Conservation (phyloP, 2,888 invertebrate genomes). For the Cataglyphis rosenhaueri region DNA sequence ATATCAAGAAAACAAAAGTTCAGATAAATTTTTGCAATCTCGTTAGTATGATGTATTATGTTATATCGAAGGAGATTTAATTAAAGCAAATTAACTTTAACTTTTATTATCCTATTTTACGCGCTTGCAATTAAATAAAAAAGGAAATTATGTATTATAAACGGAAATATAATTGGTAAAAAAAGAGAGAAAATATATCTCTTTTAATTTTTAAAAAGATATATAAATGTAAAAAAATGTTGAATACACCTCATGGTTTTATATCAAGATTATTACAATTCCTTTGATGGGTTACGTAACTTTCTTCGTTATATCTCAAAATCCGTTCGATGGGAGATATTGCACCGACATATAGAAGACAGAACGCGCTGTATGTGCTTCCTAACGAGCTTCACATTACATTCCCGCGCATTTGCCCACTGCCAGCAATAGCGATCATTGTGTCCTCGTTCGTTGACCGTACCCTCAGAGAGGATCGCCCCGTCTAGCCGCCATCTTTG, state of each 20-base stretch:
- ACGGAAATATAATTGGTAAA: background rate
- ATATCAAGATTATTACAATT: background rate
- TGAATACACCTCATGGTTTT: background rate
- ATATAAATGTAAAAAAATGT: background rate
- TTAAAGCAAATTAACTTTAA: background rate
- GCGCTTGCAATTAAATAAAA: background rate
- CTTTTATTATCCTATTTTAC: background rate
- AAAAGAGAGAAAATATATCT: background rate
- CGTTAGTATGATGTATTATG: background rate
- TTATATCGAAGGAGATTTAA: background rate
- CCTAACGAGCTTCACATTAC: constrained; percentile 36
- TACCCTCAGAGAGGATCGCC: constrained; percentile 79
- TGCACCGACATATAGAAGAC: constrained; percentile 22
- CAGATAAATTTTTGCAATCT: background rate
- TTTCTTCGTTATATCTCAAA: constrained; percentile 4
- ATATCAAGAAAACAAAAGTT: background rate
- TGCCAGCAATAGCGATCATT: constrained; percentile 39
- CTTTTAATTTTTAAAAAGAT: background rate
- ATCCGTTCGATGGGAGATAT: constrained; percentile 12
- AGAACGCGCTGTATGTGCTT: constrained; percentile 17
- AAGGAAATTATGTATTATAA: background rate
- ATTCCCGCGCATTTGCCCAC: constrained; percentile 23
- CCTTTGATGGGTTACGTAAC: background rate
- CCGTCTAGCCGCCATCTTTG: constrained; percentile 82
- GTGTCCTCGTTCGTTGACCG: constrained; percentile 30